Conservation (phyloP, 1,140 invertebrate species). For the Manduca sexta region DNA sequence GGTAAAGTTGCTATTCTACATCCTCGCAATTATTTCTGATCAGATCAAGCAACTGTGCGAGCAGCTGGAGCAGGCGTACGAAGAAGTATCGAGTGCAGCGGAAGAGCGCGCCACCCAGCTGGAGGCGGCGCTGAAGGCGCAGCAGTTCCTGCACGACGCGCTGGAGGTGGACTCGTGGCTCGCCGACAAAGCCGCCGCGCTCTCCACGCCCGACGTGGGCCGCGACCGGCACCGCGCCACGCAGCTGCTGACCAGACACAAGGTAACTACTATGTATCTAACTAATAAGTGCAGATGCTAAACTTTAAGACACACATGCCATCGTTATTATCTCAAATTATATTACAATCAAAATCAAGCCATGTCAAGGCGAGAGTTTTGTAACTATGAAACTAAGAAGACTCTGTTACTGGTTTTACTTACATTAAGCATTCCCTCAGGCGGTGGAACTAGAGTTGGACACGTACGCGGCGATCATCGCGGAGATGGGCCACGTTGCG, state of each 20-base stretch:
- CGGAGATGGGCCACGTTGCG: constrained; percentile 92
- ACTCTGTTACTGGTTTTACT: too few relatives aligned
- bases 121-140: constrained; percentile 89
- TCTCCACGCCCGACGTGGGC: constrained; percentile 88
- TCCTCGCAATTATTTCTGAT: too few relatives aligned
- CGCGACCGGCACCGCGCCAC: constrained; percentile 91
- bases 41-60: constrained; percentile 41
- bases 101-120: constrained; percentile 83
- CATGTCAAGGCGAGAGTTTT: too few relatives aligned
- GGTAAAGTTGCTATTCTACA: too few relatives aligned
- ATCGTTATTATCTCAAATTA: too few relatives aligned
- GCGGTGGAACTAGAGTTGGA: constrained; percentile 93
- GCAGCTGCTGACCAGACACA: constrained; percentile 93
- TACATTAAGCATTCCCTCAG: constrained; percentile 47
- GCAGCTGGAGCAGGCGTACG: constrained; percentile 77
- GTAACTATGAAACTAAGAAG: too few relatives aligned
- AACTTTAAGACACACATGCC: too few relatives aligned
- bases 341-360: too few relatives aligned
- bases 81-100: constrained; percentile 79
- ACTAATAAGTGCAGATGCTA: too few relatives aligned
- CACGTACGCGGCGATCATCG: constrained; percentile 93
- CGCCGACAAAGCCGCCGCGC: constrained; percentile 87
- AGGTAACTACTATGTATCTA: constrained; percentile 74
- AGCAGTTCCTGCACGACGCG: constrained; percentile 93
- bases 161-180: constrained; percentile 96